Conservation (phyloP, 2,113 vertebrate species). For the Nasalis larvatus region DNA sequence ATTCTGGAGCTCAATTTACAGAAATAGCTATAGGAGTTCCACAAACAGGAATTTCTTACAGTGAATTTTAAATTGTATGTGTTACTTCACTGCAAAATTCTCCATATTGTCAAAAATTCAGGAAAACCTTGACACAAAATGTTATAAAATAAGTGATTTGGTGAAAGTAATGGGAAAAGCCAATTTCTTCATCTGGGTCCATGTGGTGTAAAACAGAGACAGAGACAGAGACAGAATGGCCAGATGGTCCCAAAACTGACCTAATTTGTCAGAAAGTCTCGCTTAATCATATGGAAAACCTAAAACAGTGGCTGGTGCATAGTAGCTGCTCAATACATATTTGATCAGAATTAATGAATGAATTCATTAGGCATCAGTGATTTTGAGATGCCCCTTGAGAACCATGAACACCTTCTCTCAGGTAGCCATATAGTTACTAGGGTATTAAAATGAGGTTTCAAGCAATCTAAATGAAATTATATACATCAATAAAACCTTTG, state of each 20-base stretch:
- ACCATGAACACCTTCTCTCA: background rate
- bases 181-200: background rate
- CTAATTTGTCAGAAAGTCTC: background rate
- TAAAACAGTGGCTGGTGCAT: background rate
- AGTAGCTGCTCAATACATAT: background rate
- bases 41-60: background rate
- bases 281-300: background rate
- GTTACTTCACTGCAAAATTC: background rate
- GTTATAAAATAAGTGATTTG: background rate
- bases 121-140: background rate
- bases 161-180: background rate
- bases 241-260: background rate
- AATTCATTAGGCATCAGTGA: background rate
- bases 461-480: background rate
- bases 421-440: background rate
- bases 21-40: background rate
- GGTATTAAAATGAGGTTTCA: background rate
- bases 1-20: background rate
- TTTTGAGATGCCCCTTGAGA: background rate
- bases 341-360: background rate
- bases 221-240: background rate
- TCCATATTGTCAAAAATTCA: background rate
- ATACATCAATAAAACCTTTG: background rate
- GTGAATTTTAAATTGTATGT: background rate
- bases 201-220: background rate